These are phyloP conservation scores for Coregonus sp. DNA, from an alignment of 2,797 vertebrate species.

Conservation along the genomic window DNA sequence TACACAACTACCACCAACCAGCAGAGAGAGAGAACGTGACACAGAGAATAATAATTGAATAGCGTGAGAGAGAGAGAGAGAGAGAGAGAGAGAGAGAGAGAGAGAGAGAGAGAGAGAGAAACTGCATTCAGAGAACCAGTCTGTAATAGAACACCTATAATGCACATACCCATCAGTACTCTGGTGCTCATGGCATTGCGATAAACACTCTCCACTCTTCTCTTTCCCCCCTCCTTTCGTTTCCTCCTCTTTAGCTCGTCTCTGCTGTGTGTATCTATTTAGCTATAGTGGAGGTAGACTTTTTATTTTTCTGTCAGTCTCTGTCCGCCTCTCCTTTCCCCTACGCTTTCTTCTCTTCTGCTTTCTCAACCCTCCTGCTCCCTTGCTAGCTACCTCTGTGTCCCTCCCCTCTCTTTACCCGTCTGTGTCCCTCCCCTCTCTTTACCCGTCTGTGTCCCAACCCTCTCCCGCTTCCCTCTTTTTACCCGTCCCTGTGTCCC, in stretches of 20 bases:
- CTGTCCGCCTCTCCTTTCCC: conserved; percentile 24
- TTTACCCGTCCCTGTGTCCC: conserved; percentile 44
- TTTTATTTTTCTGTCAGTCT: conserved; percentile 17
- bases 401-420: too few species aligned
- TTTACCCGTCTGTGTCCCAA: too few species aligned
- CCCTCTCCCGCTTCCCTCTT: too few species aligned
- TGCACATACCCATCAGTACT: conserved; percentile 65
- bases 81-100: too few species aligned
- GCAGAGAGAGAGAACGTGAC: not conserved
- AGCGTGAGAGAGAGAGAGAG: too few species aligned
- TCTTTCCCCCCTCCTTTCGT: conserved; percentile 11
- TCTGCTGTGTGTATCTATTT: not conserved
- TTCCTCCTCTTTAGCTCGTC: conserved; percentile 21
- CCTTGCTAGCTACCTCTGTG: not conserved
- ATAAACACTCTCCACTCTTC: not conserved
- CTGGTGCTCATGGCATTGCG: not conserved
- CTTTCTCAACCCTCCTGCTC: conserved; percentile 23
- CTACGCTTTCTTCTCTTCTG: conserved; percentile 16
- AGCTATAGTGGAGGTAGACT: not conserved
- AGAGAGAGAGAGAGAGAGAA: too few species aligned
- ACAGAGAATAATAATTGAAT: conserved; percentile 9
- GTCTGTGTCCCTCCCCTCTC: too few species aligned
- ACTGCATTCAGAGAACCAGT: not conserved
- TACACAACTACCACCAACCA: not conserved
- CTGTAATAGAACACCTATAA: conserved; percentile 19